Evolutionary conservation across 2,888 invertebrate species (phyloP).

Genomic region (Melikaiella ostensackeni): DNA sequence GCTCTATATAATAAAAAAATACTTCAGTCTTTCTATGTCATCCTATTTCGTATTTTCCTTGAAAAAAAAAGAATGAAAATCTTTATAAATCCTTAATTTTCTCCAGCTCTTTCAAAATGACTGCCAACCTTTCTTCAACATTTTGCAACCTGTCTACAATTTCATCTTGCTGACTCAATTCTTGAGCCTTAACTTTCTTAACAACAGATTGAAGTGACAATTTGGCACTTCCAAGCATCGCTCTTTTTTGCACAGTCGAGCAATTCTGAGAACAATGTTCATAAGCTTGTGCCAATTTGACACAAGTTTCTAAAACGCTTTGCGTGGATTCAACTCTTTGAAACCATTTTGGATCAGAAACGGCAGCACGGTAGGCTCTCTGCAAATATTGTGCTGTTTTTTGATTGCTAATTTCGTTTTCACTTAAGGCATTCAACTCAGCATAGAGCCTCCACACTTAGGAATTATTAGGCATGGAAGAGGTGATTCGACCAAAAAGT

Average conservation of each 20-base stretch:
- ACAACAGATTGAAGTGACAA: conserved; percentile 72
- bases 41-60: neutral
- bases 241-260: conserved; percentile 74
- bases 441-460: conserved; percentile 91
- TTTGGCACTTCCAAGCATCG: conserved; percentile 71
- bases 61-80: neutral
- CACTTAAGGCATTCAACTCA: conserved; percentile 80
- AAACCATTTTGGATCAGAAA: conserved; percentile 82
- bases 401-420: conserved; percentile 69
- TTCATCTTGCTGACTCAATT: conserved; percentile 70
- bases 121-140: conserved; percentile 67
- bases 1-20: neutral
- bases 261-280: conserved; percentile 78
- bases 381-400: conserved; percentile 85
- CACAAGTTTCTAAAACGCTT: conserved; percentile 82
- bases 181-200: conserved; percentile 75
- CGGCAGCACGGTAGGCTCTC: conserved; percentile 85
- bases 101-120: conserved; percentile 63
- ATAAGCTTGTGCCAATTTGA: conserved; percentile 80
- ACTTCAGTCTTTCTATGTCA: neutral
- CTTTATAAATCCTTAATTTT: conserved; percentile 52
- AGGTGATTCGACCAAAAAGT: conserved; percentile 86
- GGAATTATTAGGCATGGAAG: conserved; percentile 83
- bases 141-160: conserved; percentile 64
- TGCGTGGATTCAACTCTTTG: conserved; percentile 81